phyloP scores from a whole-genome alignment of 92 coral and sea anemone genomes.

The Siderastrea siderea region DNA sequence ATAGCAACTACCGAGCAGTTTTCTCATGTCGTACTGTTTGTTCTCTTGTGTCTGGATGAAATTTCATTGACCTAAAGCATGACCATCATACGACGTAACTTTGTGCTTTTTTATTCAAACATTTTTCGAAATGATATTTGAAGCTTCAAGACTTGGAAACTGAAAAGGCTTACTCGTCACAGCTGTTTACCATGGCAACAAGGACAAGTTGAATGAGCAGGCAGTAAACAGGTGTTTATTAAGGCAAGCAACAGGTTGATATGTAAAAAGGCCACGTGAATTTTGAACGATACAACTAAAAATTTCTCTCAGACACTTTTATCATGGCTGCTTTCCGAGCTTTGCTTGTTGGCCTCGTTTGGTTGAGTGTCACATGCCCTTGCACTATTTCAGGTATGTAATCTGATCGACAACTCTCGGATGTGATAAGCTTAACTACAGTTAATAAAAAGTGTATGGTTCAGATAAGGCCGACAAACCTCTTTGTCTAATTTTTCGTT shows the following conservation, averaged over 20 bases:
- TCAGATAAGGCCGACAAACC: too few species aligned
- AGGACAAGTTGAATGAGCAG: neutral
- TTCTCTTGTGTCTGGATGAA: too few species aligned
- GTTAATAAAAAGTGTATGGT: too few species aligned
- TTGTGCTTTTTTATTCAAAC: too few species aligned
- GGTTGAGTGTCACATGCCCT: conserved; percentile 19
- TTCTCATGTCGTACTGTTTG: too few species aligned
- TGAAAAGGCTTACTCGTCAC: neutral
- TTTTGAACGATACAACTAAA: neutral
- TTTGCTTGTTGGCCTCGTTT: neutral
- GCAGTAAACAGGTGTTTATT: conserved; percentile 13
- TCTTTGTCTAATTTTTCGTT: too few species aligned
- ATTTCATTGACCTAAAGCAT: too few species aligned
- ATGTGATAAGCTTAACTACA: neutral
- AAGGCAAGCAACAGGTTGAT: conserved; percentile 2
- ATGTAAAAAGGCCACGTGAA: neutral
- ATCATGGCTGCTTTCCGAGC: neutral
- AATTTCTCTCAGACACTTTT: neutral
- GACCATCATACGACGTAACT: too few species aligned
- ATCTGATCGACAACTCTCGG: neutral
- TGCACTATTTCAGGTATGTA: conserved; percentile 5
- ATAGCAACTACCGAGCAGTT: too few species aligned
- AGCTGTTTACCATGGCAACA: neutral
- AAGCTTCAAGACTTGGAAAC: too few species aligned
- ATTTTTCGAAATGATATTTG: too few species aligned